Percentiles rank a stretch among this genome's conserved stretches.
These are phyloP conservation scores for Bombus polaris DNA, from an alignment of 1,140 invertebrate species.

Conservation along the genomic window DNA sequence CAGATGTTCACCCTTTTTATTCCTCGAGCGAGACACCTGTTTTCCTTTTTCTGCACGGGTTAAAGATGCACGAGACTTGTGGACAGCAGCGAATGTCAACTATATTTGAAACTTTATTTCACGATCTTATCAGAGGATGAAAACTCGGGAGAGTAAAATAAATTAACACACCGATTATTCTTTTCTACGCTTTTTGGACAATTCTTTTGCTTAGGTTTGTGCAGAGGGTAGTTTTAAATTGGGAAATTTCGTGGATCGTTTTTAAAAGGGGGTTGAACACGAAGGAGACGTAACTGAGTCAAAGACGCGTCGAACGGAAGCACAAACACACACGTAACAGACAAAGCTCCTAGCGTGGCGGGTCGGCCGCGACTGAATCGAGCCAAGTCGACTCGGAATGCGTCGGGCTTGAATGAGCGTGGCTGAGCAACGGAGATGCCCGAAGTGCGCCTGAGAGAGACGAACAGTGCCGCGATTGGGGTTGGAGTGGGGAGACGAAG, in stretches of 20 bases:
- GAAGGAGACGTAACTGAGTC: background rate
- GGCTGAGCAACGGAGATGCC: conserved; percentile 35
- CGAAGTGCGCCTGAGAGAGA: background rate
- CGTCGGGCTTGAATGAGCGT: conserved; percentile 78
- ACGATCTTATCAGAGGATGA: too few species aligned
- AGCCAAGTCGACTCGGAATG: conserved; percentile 69
- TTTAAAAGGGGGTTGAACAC: background rate
- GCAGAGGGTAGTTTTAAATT: background rate
- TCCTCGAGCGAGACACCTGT: conserved; percentile 14
- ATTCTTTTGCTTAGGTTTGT: too few species aligned
- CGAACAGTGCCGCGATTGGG: background rate
- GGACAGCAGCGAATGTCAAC: background rate
- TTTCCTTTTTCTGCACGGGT: background rate
- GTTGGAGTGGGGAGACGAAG: background rate
- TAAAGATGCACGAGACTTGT: background rate
- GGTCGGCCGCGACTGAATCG: conserved; percentile 80
- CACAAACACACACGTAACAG: conserved; percentile 20
- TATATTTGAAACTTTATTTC: too few species aligned
- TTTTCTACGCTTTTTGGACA: too few species aligned
- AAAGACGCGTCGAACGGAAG: background rate
- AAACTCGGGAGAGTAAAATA: too few species aligned
- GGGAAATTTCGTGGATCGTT: background rate
- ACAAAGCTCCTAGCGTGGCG: conserved; percentile 74
- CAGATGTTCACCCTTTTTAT: background rate
- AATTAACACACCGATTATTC: too few species aligned